A percentile compares a stretch with the other conserved stretches of the same genome.
Evolutionary conservation across 92 coral and sea anemone species (phyloP).

Genomic region (Virgularia gustaviana): DNA sequence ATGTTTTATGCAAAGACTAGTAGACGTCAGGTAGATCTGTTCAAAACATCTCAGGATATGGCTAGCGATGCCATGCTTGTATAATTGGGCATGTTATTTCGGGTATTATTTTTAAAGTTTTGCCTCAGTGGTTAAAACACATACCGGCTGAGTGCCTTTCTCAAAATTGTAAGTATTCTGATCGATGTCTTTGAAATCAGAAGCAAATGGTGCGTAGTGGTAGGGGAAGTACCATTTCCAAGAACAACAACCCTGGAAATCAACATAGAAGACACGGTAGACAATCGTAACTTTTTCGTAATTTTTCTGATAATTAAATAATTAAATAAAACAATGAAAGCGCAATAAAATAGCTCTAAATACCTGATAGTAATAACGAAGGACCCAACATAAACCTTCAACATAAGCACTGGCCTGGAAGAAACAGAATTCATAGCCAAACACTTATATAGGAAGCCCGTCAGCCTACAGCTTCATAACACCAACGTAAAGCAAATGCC

Average conservation of each 20-base stretch:
- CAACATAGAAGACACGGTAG: background rate
- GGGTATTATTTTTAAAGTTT: too few relatives aligned
- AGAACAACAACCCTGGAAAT: conserved; percentile 81
- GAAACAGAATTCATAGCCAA: too few relatives aligned
- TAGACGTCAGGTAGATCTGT: too few relatives aligned
- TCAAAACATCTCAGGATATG: too few relatives aligned
- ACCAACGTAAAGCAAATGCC: too few relatives aligned
- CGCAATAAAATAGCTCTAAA: background rate
- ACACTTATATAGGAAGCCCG: too few relatives aligned
- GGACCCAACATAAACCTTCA: conserved; percentile 98
- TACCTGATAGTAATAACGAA: conserved; percentile 83
- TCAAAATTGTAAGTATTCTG: conserved; percentile 73
- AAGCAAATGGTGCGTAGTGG: conserved; percentile 98
- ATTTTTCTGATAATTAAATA: background rate
- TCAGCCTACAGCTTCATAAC: too few relatives aligned
- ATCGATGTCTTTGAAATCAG: conserved; percentile 85
- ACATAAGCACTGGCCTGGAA: conserved; percentile 92
- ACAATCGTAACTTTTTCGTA: background rate
- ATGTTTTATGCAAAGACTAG: too few relatives aligned
- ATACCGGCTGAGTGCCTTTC: conserved; percentile 88
- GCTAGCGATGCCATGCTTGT: too few relatives aligned
- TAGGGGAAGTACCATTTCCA: conserved; percentile 99
- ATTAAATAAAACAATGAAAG: background rate
- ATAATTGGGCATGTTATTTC: too few relatives aligned
- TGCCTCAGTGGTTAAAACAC: too few relatives aligned